These are phyloP conservation scores for Drosophila ohnishii DNA, from an alignment of 1,140 invertebrate species.

Conservation along the genomic window DNA sequence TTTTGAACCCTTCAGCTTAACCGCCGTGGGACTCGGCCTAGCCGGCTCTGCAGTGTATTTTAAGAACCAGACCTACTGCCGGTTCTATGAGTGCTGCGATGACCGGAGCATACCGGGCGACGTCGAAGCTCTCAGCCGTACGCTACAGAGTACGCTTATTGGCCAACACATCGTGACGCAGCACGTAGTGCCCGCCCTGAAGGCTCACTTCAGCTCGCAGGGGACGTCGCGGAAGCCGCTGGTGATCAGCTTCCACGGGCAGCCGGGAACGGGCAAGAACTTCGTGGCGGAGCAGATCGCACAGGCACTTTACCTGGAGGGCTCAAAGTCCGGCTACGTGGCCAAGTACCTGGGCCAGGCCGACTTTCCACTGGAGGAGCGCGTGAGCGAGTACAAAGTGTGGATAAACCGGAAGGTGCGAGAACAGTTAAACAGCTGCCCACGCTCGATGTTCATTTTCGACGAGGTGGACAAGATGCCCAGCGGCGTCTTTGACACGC, in stretches of 20 bases:
- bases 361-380: constrained; percentile 87
- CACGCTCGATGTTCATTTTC: constrained; percentile 94
- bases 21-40: constrained; percentile 17
- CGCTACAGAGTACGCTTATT: constrained; percentile 82
- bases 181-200: constrained; percentile 84
- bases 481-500: constrained; percentile 89
- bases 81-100: constrained; percentile 83
- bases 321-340: constrained; percentile 90
- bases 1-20: constrained; percentile 52
- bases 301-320: constrained; percentile 89
- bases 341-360: constrained; percentile 91
- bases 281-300: constrained; percentile 93
- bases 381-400: constrained; percentile 84
- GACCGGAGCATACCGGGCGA: constrained; percentile 80
- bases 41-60: constrained; percentile 25
- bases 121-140: constrained; percentile 29
- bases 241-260: constrained; percentile 91
- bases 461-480: constrained; percentile 99
- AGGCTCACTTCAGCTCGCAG: constrained; percentile 83
- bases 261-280: constrained; percentile 93
- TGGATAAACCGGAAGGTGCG: constrained; percentile 49
- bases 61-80: constrained; percentile 57
- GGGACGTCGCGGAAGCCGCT: constrained; percentile 87
- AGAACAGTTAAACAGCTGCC: constrained; percentile 86
- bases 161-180: constrained; percentile 87